phyloP scores from a whole-genome alignment of 2,797 vertebrate genomes.

The Remorina albescens region DNA sequence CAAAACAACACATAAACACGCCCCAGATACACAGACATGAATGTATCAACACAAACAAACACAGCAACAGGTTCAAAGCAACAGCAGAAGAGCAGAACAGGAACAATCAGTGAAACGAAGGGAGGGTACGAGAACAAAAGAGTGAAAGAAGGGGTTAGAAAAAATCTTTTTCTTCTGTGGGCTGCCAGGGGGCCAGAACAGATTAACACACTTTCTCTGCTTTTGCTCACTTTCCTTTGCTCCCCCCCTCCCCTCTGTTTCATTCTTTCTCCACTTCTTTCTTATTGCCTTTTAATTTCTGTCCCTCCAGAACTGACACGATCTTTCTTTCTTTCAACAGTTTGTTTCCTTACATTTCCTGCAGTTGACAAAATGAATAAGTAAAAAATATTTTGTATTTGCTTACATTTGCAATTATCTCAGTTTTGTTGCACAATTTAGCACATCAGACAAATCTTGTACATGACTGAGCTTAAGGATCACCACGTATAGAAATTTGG shows the following conservation, averaged over 20 bases:
- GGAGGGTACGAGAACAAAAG: constrained; percentile 49
- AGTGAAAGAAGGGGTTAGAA: constrained; percentile 53
- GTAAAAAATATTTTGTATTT: neutral
- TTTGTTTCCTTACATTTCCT: neutral
- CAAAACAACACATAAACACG: neutral
- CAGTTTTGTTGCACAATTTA: neutral
- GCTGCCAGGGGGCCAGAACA: constrained; percentile 54
- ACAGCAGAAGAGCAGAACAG: constrained; percentile 21
- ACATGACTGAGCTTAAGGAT: no score
- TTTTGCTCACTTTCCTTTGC: constrained; percentile 25
- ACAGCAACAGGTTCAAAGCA: constrained; percentile 37
- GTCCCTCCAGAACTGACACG: neutral
- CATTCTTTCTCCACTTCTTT: constrained; percentile 20
- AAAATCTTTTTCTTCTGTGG: constrained; percentile 42
- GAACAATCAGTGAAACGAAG: constrained; percentile 52
- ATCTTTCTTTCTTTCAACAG: constrained; percentile 1
- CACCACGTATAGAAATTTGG: no score
- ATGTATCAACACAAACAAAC: constrained; percentile 26
- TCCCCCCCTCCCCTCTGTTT: constrained; percentile 15
- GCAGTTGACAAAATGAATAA: neutral
- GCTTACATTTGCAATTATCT: neutral
- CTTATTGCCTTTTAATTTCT: constrained; percentile 14
- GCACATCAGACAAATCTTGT: neutral
- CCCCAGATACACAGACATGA: constrained; percentile 13
- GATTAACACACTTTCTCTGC: constrained; percentile 57